Conservation (phyloP, 2,797 vertebrate genomes). For the Propithecus deckenii region DNA sequence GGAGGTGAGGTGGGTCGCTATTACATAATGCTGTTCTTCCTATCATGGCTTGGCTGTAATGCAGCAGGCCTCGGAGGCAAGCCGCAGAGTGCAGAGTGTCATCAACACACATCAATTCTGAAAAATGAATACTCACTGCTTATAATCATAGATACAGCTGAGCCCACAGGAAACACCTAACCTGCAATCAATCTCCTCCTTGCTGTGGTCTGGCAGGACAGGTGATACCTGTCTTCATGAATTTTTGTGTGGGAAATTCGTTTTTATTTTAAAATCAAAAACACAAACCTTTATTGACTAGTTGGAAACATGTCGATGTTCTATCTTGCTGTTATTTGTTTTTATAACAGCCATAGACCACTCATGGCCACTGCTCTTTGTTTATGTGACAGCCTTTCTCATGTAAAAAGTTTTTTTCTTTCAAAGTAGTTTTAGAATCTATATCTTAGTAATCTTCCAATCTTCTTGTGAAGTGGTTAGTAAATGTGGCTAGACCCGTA, state of each 20-base stretch:
- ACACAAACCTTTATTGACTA: background rate
- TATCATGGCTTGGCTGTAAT: background rate
- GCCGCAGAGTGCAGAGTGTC: background rate
- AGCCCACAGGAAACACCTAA: conserved; percentile 53
- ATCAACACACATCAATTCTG: conserved; percentile 14
- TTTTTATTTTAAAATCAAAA: conserved; percentile 38
- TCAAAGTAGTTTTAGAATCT: conserved; percentile 36
- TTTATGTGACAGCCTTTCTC: background rate
- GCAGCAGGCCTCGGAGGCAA: background rate
- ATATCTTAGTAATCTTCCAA: background rate
- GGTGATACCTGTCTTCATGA: conserved; percentile 51
- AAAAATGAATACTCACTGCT: conserved; percentile 2
- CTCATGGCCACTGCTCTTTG: background rate
- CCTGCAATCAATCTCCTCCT: conserved; percentile 18
- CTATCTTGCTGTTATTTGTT: background rate
- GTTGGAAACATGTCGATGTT: background rate
- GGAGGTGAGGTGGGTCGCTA: background rate
- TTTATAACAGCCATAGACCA: background rate
- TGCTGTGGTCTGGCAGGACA: conserved; percentile 61
- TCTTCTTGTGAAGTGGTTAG: background rate
- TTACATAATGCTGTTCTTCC: background rate
- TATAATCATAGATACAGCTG: conserved; percentile 34
- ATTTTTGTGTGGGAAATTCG: conserved; percentile 42
- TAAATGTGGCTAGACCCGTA: background rate
- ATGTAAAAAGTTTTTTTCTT: background rate